These are phyloP conservation scores for Sesia apiformis DNA, from an alignment of 2,888 invertebrate species.

Conservation along the genomic window DNA sequence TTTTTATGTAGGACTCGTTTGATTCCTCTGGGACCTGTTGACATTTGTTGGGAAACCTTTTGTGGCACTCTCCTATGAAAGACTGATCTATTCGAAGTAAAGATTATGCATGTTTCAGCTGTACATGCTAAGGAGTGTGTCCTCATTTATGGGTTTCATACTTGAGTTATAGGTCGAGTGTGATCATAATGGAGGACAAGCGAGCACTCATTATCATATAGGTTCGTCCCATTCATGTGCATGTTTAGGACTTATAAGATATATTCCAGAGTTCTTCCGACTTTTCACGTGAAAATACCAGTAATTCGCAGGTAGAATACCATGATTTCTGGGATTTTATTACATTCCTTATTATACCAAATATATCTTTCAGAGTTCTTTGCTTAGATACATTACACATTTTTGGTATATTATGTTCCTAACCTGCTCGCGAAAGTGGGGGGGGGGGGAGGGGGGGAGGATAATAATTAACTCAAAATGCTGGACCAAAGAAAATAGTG, in stretches of 20 bases:
- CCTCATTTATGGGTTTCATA: background rate
- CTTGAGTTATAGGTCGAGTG: background rate
- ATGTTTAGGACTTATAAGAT: too few relatives aligned
- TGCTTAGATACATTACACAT: too few relatives aligned
- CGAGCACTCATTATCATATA: background rate
- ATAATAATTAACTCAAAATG: too few relatives aligned
- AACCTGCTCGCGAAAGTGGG: too few relatives aligned
- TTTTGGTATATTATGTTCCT: too few relatives aligned
- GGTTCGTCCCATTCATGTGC: background rate
- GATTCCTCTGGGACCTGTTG: background rate
- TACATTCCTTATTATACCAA: too few relatives aligned
- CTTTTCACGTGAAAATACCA: background rate
- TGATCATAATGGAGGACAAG: background rate
- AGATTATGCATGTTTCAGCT: background rate
- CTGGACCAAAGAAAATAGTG: too few relatives aligned
- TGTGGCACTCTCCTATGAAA: background rate
- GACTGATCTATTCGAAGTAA: background rate
- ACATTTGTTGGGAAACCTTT: background rate
- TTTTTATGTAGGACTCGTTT: background rate
- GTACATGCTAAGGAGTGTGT: background rate
- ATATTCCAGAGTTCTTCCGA: background rate
- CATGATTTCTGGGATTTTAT: too few relatives aligned
- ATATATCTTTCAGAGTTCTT: too few relatives aligned
- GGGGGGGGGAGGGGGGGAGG: too few relatives aligned
- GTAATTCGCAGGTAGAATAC: background rate